Evolutionary conservation across 2,888 invertebrate species (phyloP).

Genomic region (Amblyjoppa fuscipennis): DNA sequence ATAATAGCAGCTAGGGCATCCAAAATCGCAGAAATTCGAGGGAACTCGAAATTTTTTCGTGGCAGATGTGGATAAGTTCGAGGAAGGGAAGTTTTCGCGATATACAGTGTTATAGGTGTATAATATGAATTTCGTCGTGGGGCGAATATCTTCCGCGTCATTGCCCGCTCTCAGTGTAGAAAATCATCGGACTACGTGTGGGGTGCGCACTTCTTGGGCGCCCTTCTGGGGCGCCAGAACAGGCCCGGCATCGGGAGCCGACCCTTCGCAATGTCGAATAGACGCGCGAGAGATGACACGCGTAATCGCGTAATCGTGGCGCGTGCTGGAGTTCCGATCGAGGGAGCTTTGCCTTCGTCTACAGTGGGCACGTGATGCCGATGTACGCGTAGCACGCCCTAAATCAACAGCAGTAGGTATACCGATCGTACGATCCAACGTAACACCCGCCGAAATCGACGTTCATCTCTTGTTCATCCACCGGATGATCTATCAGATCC

Average conservation of each 20-base stretch:
- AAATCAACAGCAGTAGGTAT: conserved; percentile 75
- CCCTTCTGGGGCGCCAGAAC: conserved; percentile 42
- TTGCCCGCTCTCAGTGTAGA: conserved; percentile 65
- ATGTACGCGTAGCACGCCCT: conserved; percentile 76
- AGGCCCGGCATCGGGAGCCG: conserved; percentile 32
- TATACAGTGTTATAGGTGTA: conserved; percentile 9
- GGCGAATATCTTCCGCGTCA: conserved; percentile 75
- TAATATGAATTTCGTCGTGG: conserved; percentile 57
- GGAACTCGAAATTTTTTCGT: conserved; percentile 31
- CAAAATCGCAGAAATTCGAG: conserved; percentile 4
- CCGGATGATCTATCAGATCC: conserved; percentile 61
- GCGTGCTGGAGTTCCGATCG: conserved; percentile 84
- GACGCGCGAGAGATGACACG: conserved; percentile 80
- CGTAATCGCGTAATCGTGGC: conserved; percentile 85
- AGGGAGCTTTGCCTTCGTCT: conserved; percentile 81
- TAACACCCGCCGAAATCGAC: conserved; percentile 21
- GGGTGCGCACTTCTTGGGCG: conserved; percentile 45
- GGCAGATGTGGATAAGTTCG: conserved; percentile 57
- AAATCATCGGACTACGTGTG: conserved; percentile 41
- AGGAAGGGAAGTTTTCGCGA: conserved; percentile 43
- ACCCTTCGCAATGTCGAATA: conserved; percentile 34
- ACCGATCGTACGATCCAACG: conserved; percentile 55
- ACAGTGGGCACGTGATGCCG: conserved; percentile 75
- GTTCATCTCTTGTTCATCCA: conserved; percentile 46
- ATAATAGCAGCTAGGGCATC: neutral